Percentiles rank a stretch among this genome's conserved stretches.
Conservation (phyloP, 2,797 vertebrate species). For the Australoheros facetus region DNA sequence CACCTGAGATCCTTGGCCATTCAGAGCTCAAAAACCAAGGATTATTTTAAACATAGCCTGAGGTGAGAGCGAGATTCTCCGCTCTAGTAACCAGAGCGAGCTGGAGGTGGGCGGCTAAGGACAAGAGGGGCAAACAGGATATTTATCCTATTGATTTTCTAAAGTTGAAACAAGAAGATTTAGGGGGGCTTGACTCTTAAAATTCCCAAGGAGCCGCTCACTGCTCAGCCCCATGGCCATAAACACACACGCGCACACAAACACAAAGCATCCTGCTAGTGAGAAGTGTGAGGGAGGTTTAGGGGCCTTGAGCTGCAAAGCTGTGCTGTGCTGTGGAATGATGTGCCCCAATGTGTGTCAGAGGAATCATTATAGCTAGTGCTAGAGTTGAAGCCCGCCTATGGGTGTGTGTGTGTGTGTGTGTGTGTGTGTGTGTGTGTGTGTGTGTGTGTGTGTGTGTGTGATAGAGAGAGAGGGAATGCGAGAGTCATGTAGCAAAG, state of each 20-base stretch:
- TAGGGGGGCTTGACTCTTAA: constrained; percentile 83
- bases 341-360: constrained; percentile 80
- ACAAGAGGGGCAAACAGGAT: constrained; percentile 78
- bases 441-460: constrained; percentile 11
- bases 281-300: constrained; percentile 70
- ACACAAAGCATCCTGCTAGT: constrained; percentile 43
- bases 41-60: constrained; percentile 86
- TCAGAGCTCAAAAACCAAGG: constrained; percentile 72
- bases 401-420: neutral
- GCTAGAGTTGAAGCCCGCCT: constrained; percentile 56
- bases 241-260: constrained; percentile 49
- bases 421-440: neutral
- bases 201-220: constrained; percentile 79
- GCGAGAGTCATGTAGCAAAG: constrained; percentile 59
- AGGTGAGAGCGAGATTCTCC: constrained; percentile 80
- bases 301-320: constrained; percentile 77
- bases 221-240: constrained; percentile 47
- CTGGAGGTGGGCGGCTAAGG: constrained; percentile 75
- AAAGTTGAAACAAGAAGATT: constrained; percentile 85
- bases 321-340: constrained; percentile 75
- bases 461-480: neutral
- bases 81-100: constrained; percentile 71
- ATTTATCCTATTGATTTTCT: constrained; percentile 85
- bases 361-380: constrained; percentile 78
- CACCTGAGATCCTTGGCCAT: constrained; percentile 80